Evolutionary conservation across 2,797 vertebrate genomes (phyloP).

Genomic region (Premnoplex brunnescens): DNA sequence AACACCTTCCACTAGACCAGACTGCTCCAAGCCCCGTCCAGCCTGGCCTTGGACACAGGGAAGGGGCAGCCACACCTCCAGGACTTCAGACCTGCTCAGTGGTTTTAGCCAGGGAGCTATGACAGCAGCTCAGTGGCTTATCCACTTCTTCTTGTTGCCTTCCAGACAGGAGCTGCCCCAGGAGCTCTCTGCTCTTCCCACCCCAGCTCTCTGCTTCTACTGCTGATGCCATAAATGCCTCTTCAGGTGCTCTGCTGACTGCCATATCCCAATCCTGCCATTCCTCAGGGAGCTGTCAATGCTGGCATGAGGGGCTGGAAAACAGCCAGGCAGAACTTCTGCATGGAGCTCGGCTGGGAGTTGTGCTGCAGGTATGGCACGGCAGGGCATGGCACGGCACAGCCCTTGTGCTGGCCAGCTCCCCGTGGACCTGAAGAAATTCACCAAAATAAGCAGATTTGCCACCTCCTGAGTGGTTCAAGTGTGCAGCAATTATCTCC

Average conservation of each 20-base stretch:
- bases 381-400: rapidly evolving
- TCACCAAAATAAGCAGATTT: neutral
- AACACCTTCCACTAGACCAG: neutral
- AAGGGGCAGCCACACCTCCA: neutral
- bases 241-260: neutral
- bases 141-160: neutral
- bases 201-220: neutral
- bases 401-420: neutral
- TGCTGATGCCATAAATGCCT: neutral
- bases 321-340: neutral
- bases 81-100: rapidly evolving
- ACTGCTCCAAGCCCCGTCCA: neutral
- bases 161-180: neutral
- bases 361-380: neutral
- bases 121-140: neutral
- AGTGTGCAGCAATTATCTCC: slow-evolving; percentile 29
- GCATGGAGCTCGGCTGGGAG: rapidly evolving
- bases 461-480: neutral
- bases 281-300: rapidly evolving
- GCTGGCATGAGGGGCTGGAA: neutral
- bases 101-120: neutral
- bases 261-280: rapidly evolving
- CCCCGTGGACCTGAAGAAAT: neutral
- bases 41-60: neutral
- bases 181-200: neutral